phyloP scores from a whole-genome alignment of 2,113 vertebrate genomes.

The Galemys pyrenaicus region DNA sequence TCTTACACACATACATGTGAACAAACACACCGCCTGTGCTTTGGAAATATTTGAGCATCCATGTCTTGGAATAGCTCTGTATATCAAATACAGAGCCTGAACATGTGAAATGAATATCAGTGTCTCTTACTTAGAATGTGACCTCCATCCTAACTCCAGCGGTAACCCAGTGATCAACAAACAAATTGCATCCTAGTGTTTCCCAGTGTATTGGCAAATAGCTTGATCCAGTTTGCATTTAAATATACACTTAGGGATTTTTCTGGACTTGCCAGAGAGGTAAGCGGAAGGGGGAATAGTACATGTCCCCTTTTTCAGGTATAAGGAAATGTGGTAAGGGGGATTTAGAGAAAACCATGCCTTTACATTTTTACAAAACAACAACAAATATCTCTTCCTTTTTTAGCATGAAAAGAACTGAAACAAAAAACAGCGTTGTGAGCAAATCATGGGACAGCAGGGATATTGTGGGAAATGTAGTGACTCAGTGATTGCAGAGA shows the following conservation, averaged over 20 bases:
- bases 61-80: slow-evolving; percentile 70
- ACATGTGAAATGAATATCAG: slow-evolving; percentile 75
- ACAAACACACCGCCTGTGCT: slow-evolving; percentile 16
- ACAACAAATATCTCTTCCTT: slow-evolving; percentile 58
- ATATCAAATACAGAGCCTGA: slow-evolving; percentile 65
- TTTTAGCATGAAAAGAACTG: slow-evolving; percentile 89
- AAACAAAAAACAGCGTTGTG: slow-evolving; percentile 72
- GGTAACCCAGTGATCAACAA: slow-evolving; percentile 75
- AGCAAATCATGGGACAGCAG: slow-evolving; percentile 79
- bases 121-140: slow-evolving; percentile 75
- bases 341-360: background rate
- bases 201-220: slow-evolving; percentile 65
- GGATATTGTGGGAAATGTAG: slow-evolving; percentile 69
- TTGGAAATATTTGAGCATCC: slow-evolving; percentile 75
- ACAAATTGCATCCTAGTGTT: slow-evolving; percentile 57
- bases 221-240: slow-evolving; percentile 58
- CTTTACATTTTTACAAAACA: slow-evolving; percentile 37
- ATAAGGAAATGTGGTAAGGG: background rate
- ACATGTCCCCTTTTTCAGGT: background rate
- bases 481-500: slow-evolving; percentile 64
- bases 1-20: slow-evolving; percentile 38
- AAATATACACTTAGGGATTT: slow-evolving; percentile 52
- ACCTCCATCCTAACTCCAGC: slow-evolving; percentile 68
- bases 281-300: background rate
- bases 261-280: background rate